These are phyloP conservation scores for Fragum whitleyi DNA, from an alignment of 2,888 invertebrate species.

Conservation along the genomic window DNA sequence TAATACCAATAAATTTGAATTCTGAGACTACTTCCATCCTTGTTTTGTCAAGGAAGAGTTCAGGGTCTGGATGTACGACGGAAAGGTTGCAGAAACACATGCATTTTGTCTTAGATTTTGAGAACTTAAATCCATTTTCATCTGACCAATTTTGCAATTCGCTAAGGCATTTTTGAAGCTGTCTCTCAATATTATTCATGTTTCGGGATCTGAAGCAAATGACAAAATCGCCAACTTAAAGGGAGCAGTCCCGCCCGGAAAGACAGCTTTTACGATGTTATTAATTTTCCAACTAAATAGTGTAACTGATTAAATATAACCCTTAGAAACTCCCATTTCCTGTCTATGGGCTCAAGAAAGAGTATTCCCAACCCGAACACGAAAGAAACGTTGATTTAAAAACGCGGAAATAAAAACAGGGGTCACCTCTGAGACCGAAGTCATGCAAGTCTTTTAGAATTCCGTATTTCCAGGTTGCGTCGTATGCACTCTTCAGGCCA, in stretches of 20 bases:
- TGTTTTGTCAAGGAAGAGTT: too few relatives aligned
- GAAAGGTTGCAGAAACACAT: too few relatives aligned
- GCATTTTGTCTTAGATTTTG: constrained; percentile 1
- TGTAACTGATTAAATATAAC: constrained; percentile 3
- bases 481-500: not conserved
- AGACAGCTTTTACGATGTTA: not conserved
- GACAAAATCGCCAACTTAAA: not conserved
- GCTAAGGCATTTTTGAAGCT: not conserved
- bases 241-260: not conserved
- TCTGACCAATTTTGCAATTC: not conserved
- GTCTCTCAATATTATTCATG: not conserved
- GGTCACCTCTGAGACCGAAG: constrained; percentile 2
- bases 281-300: not conserved
- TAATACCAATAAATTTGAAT: too few relatives aligned
- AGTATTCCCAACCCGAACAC: too few relatives aligned
- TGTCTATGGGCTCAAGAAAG: not conserved
- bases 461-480: too few relatives aligned
- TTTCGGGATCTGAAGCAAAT: not conserved
- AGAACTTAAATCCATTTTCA: too few relatives aligned
- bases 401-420: not conserved
- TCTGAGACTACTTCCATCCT: too few relatives aligned
- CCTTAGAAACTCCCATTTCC: not conserved
- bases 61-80: too few relatives aligned
- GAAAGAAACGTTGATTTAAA: not conserved
- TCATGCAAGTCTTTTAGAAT: not conserved